phyloP scores from a whole-genome alignment of 2,113 vertebrate species.

The Mustela nigripes region DNA sequence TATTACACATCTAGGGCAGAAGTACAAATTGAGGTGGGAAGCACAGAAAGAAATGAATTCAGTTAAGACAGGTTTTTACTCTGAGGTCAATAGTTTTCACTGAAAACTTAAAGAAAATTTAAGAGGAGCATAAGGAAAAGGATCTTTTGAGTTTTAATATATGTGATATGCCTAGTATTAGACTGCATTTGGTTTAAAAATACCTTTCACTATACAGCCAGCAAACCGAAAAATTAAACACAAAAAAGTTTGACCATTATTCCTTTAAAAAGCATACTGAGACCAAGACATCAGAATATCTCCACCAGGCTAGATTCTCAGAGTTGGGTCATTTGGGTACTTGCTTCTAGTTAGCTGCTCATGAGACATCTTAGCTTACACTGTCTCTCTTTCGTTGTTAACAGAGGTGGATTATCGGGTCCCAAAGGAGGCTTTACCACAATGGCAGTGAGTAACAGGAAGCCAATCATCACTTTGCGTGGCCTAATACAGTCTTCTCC shows the following conservation, averaged over 20 bases:
- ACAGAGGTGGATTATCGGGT: neutral
- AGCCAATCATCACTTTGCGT: neutral
- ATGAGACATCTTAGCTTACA: neutral
- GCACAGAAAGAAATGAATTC: conserved; percentile 41
- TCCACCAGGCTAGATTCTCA: neutral
- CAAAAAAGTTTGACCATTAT: neutral
- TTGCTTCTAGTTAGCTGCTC: conserved; percentile 6
- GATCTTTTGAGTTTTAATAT: conserved; percentile 22
- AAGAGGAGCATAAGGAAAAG: conserved; percentile 38
- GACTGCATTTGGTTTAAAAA: conserved; percentile 42
- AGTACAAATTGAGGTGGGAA: conserved; percentile 13
- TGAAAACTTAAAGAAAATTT: conserved; percentile 49
- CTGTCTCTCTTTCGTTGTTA: neutral
- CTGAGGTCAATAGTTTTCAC: conserved; percentile 32
- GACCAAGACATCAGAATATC: neutral
- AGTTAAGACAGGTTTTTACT: conserved; percentile 12
- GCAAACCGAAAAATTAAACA: conserved; percentile 58
- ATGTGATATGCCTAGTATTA: neutral
- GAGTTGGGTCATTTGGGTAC: neutral
- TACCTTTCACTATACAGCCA: conserved; percentile 10
- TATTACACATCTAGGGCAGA: conserved; percentile 54
- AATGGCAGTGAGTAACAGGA: neutral
- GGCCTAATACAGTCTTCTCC: neutral
- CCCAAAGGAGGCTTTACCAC: neutral
- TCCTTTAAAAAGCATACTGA: conserved; percentile 29